Conservation (phyloP, 2,888 invertebrate genomes). For the Trichopria drosophilae region DNA sequence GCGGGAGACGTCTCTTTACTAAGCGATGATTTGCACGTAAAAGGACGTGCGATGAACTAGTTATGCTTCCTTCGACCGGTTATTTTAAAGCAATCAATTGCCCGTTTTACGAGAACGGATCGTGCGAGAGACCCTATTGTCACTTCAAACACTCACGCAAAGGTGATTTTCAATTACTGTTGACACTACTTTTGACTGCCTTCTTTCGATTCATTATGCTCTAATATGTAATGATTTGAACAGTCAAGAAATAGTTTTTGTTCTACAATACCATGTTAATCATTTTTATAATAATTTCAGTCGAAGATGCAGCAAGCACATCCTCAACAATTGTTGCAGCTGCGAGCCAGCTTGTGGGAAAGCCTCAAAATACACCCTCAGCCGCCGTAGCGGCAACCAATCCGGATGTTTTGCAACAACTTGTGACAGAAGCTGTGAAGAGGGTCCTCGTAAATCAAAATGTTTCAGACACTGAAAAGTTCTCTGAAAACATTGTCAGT, state of each 20-base stretch:
- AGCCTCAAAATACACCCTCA: conserved; percentile 36
- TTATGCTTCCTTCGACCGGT: conserved; percentile 88
- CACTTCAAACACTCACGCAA: conserved; percentile 85
- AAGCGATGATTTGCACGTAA: no score
- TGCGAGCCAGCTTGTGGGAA: conserved; percentile 36
- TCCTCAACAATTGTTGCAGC: conserved; percentile 33
- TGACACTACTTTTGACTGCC: not conserved
- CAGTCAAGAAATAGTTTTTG: no score
- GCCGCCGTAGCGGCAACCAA: conserved; percentile 58
- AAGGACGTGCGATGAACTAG: no score
- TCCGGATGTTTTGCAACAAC: conserved; percentile 63
- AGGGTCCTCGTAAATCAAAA: conserved; percentile 64
- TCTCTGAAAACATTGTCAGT: conserved; percentile 61
- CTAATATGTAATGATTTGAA: no score
- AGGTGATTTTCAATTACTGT: conserved; percentile 58
- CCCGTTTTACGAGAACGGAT: conserved; percentile 78
- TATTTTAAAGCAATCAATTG: conserved; percentile 85
- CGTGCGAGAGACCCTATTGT: conserved; percentile 88
- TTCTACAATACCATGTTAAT: not conserved
- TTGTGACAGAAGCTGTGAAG: conserved; percentile 66
- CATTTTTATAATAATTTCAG: not conserved
- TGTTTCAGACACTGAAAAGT: conserved; percentile 57
- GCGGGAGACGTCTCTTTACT: no score
- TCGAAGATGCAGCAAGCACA: conserved; percentile 41
- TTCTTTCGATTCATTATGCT: conserved; percentile 4